Evolutionary conservation across 2,797 vertebrate species (phyloP), one percentile per base, ranked within the genome.

Genomic region (Eremophila alpestris): DNA sequence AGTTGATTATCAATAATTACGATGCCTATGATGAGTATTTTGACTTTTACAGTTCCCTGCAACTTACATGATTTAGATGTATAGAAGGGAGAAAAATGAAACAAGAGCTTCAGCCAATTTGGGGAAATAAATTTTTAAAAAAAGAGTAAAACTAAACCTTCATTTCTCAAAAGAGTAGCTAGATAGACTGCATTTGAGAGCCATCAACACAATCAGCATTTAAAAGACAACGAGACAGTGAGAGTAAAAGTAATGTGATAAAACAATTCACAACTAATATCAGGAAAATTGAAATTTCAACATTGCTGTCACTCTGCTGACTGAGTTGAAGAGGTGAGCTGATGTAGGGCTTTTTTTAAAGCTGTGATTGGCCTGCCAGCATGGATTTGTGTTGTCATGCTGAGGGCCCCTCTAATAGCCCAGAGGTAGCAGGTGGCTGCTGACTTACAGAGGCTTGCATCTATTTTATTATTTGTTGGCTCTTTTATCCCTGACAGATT

Each of bases 391-490:
- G 95, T 92, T 96, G 89, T 97, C 97, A 95, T 96, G 94, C 96
- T 97, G 95, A 98, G 95, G 92, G 91, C 68, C 46, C 75, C 71
- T 95, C 91, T 95, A 92, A 96, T 89, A 96, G 93, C 83, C 65
- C 81, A 96, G 92, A 97, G 94, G 96, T 97, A 96, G 96, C 97
- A 98, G 95, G 95, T 95, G 96, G 89, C 86, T 96, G 90, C 94
- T 98, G 97, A 97, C 92, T 97, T 97, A 97, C 93, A 97, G 97
- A 94, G 91, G 88, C 95, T 98, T 97, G 85, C 96, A 95, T 97
- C 93, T 94, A 95, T 98, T 97, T 97, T 95, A 96, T 97, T 98
- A 97, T 95, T 97, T 98, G 96, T 97, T 98, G 95, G 96, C 97
- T 96, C 95, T 96, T 97, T 97, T 93, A 96, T 96, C 93, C 89